Conservation (phyloP, 1,140 invertebrate species). For the Lamellibrachia luymesi region DNA sequence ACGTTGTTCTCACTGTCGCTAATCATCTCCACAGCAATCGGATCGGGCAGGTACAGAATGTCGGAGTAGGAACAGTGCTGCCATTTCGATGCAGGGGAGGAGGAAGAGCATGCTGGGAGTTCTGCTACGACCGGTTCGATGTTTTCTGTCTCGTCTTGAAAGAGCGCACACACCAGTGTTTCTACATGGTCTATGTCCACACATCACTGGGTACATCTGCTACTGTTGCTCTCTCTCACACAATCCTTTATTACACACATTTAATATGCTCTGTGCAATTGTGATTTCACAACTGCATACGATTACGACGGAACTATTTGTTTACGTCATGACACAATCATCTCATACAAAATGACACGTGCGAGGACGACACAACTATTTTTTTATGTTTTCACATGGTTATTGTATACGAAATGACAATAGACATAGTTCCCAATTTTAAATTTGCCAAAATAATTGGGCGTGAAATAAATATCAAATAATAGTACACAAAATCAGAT, state of each 20-base stretch:
- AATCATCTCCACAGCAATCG: background rate
- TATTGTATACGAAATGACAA: too few species aligned
- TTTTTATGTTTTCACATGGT: too few species aligned
- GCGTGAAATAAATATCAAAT: too few species aligned
- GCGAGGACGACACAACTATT: too few species aligned
- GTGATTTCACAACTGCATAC: too few species aligned
- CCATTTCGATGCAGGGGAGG: background rate
- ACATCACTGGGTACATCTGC: background rate
- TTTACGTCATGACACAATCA: too few species aligned
- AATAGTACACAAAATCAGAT: too few species aligned
- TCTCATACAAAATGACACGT: too few species aligned
- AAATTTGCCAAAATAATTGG: too few species aligned
- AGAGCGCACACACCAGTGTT: background rate
- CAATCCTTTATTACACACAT: background rate
- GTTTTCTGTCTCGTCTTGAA: background rate
- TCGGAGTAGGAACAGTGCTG: background rate
- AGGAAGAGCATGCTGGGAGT: background rate
- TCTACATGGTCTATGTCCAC: background rate
- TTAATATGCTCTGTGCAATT: too few species aligned
- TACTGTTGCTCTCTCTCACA: background rate
- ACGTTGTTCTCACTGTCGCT: background rate
- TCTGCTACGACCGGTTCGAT: background rate
- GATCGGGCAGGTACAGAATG: background rate
- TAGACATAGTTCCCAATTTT: too few species aligned
- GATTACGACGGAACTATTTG: too few species aligned